Conservation (phyloP, 2,888 invertebrate species). For the Drosophila setosimentum region DNA sequence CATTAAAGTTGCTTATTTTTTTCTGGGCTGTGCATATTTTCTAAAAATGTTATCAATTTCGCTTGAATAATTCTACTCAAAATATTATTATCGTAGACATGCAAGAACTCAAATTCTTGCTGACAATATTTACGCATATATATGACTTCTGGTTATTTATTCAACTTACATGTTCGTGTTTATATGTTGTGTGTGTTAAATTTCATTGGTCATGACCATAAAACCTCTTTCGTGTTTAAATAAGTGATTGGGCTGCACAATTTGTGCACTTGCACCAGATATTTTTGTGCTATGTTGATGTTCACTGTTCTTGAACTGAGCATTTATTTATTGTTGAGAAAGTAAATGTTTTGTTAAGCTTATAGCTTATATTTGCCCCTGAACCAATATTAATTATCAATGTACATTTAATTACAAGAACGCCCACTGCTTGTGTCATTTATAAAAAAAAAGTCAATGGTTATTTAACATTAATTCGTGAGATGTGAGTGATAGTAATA, state of each 20-base stretch:
- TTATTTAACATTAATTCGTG: background rate
- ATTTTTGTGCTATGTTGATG: background rate
- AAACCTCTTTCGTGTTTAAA: background rate
- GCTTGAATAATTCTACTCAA: background rate
- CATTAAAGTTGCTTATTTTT: background rate
- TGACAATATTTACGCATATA: constrained; percentile 12
- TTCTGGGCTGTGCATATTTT: constrained; percentile 10
- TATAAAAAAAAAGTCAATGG: background rate
- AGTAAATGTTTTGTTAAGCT: background rate
- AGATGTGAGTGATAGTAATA: background rate
- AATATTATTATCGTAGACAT: constrained; percentile 20
- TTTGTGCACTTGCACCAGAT: background rate
- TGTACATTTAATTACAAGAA: constrained; percentile 12
- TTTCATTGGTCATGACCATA: constrained; percentile 17
- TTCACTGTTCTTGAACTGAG: background rate
- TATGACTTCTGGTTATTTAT: background rate
- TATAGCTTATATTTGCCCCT: background rate
- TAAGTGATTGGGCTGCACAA: background rate
- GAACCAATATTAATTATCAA: background rate
- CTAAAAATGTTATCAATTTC: background rate
- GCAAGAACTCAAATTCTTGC: constrained; percentile 23
- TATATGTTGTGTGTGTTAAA: background rate
- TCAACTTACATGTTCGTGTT: background rate
- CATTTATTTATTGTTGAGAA: background rate
- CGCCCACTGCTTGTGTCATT: constrained; percentile 9